Conservation (phyloP, 2,797 vertebrate genomes). For the Peromyscus melanophrys region DNA sequence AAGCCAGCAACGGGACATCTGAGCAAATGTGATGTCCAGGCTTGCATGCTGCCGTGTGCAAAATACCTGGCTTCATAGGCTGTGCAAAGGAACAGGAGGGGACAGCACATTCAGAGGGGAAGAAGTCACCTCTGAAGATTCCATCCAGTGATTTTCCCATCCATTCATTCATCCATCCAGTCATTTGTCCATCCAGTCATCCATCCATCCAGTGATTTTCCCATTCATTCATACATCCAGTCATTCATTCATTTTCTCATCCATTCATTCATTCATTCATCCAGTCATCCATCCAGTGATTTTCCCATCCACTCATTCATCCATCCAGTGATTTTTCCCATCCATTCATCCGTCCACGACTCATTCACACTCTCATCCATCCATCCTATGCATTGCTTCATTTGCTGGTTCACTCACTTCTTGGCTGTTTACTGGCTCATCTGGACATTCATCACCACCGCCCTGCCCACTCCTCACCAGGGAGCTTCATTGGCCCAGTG, state of each 20-base stretch:
- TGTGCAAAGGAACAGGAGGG: background rate
- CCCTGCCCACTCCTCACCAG: background rate
- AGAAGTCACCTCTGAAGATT: background rate
- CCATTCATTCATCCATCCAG: no score
- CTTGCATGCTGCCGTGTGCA: background rate
- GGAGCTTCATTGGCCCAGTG: background rate
- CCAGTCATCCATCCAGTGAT: no score
- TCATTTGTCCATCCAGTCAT: no score
- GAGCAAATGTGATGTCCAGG: background rate
- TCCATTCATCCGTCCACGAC: background rate
- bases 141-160: no score
- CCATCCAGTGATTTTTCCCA: background rate
- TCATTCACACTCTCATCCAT: background rate
- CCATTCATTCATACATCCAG: no score
- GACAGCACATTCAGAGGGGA: background rate
- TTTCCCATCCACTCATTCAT: no score
- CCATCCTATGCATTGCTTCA: background rate
- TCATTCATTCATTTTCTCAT: no score
- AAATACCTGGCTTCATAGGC: background rate
- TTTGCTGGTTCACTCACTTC: background rate
- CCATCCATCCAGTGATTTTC: no score
- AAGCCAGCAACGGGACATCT: background rate
- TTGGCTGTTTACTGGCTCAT: background rate
- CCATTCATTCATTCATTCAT: background rate
- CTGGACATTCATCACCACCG: accelerated